Evolutionary conservation across 2,888 invertebrate species (phyloP), one percentile per base, ranked within the genome.

Genomic region (Stenodema calcarata): DNA sequence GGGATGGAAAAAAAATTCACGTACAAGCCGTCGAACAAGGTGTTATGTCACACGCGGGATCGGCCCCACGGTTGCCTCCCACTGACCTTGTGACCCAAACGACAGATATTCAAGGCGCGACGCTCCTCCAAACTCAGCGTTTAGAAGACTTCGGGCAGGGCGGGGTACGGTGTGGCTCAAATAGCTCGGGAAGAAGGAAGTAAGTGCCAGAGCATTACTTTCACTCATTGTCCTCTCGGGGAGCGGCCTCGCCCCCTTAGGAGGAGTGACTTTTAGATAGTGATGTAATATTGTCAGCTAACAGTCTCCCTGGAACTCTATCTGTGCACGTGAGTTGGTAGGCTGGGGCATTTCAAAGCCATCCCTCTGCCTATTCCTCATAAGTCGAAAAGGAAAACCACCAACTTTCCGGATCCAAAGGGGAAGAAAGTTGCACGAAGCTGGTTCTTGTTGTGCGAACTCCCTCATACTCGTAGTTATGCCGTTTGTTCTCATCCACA

Each of bases 11-110:
- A 7, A n/a, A 35, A 7, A 35, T 7, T 4, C 35, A 35, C 35
- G 35, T 7, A 7, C 35, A 35, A 7, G 35, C 35, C 35, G 2
- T 35, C 27, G 11, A 62, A 23, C 23, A 11, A 27, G 27, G 62
- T 7, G 73, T 73, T 73, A 73, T 73, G 73, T 73, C 73, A 73
- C 73, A 16, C 11, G 18, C 35, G 7, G 12, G 41, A 30, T 35
- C 35, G 73, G n/a, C 73, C 35, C 30, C 73, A 73, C 30, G 73
- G 35, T 35, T 73, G 30, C 16, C 73, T 73, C 73, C 35, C 35
- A 73, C 73, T 73, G 73, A 73, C 73, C 30, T 73, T 73, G 73
- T 73, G 73, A 73, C 73, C 73, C 28, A 16, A 73, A 14, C 27
- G 62, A 18, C 73, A 14, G 35, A 73, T 35, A 73, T 73, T 73